Evolutionary conservation across 2,888 invertebrate genomes (phyloP).

Genomic region (Drosophila setosimentum): DNA sequence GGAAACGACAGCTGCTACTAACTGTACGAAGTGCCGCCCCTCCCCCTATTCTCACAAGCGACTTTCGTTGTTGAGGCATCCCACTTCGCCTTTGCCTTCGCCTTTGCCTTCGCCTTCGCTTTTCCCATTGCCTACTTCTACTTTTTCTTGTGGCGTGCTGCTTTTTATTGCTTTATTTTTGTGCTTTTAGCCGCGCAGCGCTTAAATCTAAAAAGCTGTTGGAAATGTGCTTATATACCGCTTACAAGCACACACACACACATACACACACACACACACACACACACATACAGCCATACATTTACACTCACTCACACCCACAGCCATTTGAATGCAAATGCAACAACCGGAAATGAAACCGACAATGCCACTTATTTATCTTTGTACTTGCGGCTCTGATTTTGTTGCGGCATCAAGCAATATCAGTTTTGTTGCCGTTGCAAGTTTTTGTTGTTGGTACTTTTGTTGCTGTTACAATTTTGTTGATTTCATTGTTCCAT

Average conservation of each 20-base stretch:
- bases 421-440: constrained; percentile 39
- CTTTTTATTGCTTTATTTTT: constrained; percentile 78
- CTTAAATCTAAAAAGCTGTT: constrained; percentile 78
- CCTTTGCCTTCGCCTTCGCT: constrained; percentile 11
- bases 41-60: not conserved
- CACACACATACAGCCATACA: constrained; percentile 5
- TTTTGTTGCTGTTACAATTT: constrained; percentile 22
- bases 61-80: constrained; percentile 15
- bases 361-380: constrained; percentile 81
- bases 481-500: constrained; percentile 36
- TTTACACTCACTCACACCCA: constrained; percentile 6
- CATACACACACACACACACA: constrained; percentile 14
- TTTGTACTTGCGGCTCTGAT: constrained; percentile 79
- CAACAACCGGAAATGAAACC: constrained; percentile 80
- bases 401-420: constrained; percentile 73
- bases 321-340: constrained; percentile 75
- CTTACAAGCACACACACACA: constrained; percentile 58
- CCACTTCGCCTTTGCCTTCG: constrained; percentile 4
- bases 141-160: constrained; percentile 73
- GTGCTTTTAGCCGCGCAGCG: constrained; percentile 73
- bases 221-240: constrained; percentile 76
- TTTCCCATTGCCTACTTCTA: constrained; percentile 22
- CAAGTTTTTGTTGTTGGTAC: constrained; percentile 6
- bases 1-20: constrained; percentile 70
- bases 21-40: constrained; percentile 41